Evolutionary conservation across 1,140 invertebrate species (phyloP).

Genomic region (Papilio xuthus): DNA sequence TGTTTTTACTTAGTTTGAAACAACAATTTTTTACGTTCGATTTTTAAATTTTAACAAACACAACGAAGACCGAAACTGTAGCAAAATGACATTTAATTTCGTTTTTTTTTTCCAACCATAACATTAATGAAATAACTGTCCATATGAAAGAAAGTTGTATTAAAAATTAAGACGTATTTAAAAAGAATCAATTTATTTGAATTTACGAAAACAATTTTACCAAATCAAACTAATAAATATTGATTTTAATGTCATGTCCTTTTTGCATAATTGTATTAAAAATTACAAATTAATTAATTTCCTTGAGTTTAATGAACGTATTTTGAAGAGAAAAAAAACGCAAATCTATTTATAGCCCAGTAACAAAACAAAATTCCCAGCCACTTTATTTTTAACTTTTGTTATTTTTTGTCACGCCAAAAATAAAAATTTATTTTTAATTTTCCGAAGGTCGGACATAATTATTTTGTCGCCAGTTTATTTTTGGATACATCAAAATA

Average conservation of each 20-base stretch:
- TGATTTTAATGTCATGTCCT: neutral
- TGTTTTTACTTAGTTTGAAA: neutral
- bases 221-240: no score
- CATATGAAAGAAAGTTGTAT: no score
- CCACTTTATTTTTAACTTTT: neutral
- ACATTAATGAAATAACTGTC: no score
- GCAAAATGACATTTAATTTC: no score
- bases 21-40: neutral
- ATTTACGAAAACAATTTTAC: no score
- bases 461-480: neutral
- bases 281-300: neutral
- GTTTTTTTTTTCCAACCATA: no score
- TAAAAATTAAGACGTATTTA: no score
- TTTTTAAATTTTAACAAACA: neutral
- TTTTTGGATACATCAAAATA: neutral
- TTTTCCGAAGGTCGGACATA: neutral
- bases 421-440: neutral
- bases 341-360: neutral
- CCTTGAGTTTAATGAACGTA: neutral
- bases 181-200: no score
- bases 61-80: neutral
- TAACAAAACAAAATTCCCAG: constrained; percentile 2
- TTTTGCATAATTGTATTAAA: neutral
- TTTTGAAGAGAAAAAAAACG: neutral
- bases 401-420: neutral